Conservation (phyloP, 2,888 invertebrate species). For the Falcaria lacertinaria region DNA sequence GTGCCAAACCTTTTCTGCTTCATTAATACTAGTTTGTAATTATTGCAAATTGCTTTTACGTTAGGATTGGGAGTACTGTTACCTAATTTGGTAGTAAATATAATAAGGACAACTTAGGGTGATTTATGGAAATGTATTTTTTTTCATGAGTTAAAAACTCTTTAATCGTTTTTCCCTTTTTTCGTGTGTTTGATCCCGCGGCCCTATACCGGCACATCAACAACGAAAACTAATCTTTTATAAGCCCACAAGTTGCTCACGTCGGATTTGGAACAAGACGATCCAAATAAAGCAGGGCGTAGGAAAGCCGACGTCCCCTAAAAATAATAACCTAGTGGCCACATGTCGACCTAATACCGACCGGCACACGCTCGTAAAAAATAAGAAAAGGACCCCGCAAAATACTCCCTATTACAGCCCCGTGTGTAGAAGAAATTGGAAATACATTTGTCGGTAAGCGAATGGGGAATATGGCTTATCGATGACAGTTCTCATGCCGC, state of each 20-base stretch:
- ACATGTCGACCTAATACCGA: conserved; percentile 69
- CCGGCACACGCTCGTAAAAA: conserved; percentile 64
- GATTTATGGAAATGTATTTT: too few species aligned
- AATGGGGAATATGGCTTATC: conserved; percentile 30
- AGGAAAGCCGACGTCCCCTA: conserved; percentile 40
- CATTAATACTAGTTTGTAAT: too few species aligned
- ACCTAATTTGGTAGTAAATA: too few species aligned
- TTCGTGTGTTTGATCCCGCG: too few species aligned
- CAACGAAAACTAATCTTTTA: conserved; percentile 12
- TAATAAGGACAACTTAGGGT: too few species aligned
- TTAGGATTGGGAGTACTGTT: too few species aligned
- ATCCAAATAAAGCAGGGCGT: conserved; percentile 42
- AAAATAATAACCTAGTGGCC: conserved; percentile 67
- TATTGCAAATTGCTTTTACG: too few species aligned
- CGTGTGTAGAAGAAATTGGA: conserved; percentile 59
- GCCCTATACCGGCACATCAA: neutral
- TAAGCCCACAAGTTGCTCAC: conserved; percentile 15
- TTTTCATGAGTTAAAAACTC: too few species aligned
- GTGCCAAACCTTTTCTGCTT: too few species aligned
- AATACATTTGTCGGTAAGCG: conserved; percentile 55
- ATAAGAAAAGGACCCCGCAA: conserved; percentile 66
- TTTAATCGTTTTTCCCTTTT: too few species aligned
- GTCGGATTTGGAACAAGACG: conserved; percentile 24
- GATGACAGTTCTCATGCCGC: conserved; percentile 19
- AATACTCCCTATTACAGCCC: conserved; percentile 67